phyloP scores from a whole-genome alignment of 2,113 vertebrate genomes.

The Cairina moschata region DNA sequence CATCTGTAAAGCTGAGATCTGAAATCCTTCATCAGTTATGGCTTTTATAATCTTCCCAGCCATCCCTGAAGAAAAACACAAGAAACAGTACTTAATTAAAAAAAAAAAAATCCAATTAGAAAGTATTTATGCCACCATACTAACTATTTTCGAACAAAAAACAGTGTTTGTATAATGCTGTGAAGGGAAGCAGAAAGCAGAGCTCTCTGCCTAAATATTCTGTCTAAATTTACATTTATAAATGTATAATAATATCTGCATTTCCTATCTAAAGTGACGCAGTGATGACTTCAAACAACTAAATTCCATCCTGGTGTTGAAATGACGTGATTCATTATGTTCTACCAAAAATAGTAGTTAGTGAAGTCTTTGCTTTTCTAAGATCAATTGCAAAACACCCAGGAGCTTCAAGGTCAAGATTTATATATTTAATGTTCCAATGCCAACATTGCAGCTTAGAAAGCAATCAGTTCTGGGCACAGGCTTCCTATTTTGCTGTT shows the following conservation, averaged over 20 bases:
- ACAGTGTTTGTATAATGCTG: background rate
- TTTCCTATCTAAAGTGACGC: background rate
- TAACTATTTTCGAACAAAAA: background rate
- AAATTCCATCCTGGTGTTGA: background rate
- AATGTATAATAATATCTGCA: background rate
- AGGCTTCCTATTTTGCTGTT: background rate
- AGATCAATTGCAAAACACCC: background rate
- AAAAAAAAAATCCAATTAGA: background rate
- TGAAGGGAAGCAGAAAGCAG: background rate
- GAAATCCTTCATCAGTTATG: slow-evolving; percentile 86
- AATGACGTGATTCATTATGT: background rate
- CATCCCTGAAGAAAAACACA: slow-evolving; percentile 77
- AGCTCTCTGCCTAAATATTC: background rate
- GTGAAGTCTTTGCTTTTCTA: background rate
- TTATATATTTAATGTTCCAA: background rate
- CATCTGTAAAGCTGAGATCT: slow-evolving; percentile 93
- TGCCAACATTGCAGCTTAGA: background rate
- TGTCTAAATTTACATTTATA: background rate
- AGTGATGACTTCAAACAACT: background rate
- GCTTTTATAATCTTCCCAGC: slow-evolving; percentile 90
- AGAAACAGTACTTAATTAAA: background rate
- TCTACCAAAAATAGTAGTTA: background rate
- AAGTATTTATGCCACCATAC: background rate
- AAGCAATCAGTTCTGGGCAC: background rate
- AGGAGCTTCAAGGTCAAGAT: background rate